These are phyloP conservation scores for Tautogolabrus adspersus DNA, from an alignment of 2,113 vertebrate species.

Conservation along the genomic window DNA sequence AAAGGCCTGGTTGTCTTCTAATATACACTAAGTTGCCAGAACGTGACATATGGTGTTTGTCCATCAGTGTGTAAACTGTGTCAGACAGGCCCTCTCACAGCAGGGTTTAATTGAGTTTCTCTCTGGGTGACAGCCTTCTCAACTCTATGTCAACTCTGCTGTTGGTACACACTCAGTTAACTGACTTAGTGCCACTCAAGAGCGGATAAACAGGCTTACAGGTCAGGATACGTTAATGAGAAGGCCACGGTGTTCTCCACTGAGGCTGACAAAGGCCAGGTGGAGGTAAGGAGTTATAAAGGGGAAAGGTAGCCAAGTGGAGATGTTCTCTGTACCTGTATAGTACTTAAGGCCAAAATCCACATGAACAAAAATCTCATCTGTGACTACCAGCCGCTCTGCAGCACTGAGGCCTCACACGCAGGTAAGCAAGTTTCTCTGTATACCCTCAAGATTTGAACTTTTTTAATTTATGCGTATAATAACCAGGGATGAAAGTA, in stretches of 20 bases:
- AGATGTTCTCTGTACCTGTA: constrained; percentile 65
- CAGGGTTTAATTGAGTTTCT: constrained; percentile 43
- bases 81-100: constrained; percentile 52
- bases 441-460: constrained; percentile 52
- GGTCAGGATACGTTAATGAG: constrained; percentile 70
- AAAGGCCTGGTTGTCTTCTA: constrained; percentile 31
- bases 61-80: constrained; percentile 30
- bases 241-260: constrained; percentile 60
- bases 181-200: constrained; percentile 65
- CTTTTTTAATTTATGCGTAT: constrained; percentile 55
- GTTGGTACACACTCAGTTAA: constrained; percentile 47
- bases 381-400: constrained; percentile 55
- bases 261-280: constrained; percentile 65
- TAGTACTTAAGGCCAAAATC: constrained; percentile 36
- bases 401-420: constrained; percentile 52
- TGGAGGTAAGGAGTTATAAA: constrained; percentile 56
- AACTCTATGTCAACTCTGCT: constrained; percentile 50
- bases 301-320: constrained; percentile 64
- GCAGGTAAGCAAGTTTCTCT: constrained; percentile 69
- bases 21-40: constrained; percentile 51
- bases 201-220: constrained; percentile 68
- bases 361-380: constrained; percentile 37
- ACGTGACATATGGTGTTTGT: constrained; percentile 73
- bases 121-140: constrained; percentile 38
- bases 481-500: constrained; percentile 70